phyloP scores from a whole-genome alignment of 1,140 invertebrate genomes.

The Platyscapa corneri region DNA sequence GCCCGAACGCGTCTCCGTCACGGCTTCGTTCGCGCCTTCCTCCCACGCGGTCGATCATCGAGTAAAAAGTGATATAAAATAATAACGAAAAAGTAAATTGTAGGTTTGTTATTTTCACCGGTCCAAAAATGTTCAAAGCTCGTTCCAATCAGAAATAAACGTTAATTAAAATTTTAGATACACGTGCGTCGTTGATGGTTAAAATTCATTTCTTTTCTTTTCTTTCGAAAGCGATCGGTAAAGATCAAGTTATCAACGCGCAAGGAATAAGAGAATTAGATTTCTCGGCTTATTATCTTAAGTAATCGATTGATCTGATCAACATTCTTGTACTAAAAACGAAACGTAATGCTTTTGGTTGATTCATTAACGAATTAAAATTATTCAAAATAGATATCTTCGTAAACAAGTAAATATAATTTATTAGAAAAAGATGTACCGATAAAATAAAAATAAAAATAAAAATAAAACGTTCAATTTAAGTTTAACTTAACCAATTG shows the following conservation, averaged over 20 bases:
- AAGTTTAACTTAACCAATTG: constrained; percentile 31
- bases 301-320: constrained; percentile 18
- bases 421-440: not conserved
- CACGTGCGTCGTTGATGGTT: not conserved
- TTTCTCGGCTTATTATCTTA: not conserved
- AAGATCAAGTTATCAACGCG: not conserved
- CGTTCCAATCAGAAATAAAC: constrained; percentile 43
- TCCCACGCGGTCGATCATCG: constrained; percentile 46
- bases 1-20: not conserved
- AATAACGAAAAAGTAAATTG: constrained; percentile 50
- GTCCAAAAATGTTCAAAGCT: constrained; percentile 56
- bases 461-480: constrained; percentile 30
- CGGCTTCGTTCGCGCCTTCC: not conserved
- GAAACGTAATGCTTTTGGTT: not conserved
- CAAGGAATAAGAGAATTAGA: not conserved
- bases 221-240: not conserved
- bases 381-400: not conserved
- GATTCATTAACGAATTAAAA: not conserved
- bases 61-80: constrained; percentile 54
- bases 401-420: not conserved
- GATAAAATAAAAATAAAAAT: not conserved
- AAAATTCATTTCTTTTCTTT: constrained; percentile 5
- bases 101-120: constrained; percentile 43
- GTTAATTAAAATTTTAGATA: constrained; percentile 10
- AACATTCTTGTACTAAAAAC: constrained; percentile 3